Conservation (phyloP, 2,797 vertebrate genomes). For the Oreonectes daqikongensis region DNA sequence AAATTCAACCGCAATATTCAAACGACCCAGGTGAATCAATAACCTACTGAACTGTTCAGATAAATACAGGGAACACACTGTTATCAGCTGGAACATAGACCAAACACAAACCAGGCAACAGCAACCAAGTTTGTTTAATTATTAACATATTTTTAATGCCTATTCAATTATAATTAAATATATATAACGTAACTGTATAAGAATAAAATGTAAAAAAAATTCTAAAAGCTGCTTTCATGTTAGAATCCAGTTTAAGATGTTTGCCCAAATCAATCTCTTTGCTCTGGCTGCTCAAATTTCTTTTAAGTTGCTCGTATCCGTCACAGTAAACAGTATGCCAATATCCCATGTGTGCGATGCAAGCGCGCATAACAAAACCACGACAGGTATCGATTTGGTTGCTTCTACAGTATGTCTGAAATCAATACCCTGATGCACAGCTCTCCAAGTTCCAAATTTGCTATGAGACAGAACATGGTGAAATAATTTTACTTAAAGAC, state of each 20-base stretch:
- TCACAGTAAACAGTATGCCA: slow-evolving; percentile 3
- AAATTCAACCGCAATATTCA: slow-evolving; percentile 6
- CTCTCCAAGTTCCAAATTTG: neutral
- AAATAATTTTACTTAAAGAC: neutral
- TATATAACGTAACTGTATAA: neutral
- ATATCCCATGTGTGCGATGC: neutral
- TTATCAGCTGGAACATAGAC: slow-evolving; percentile 17
- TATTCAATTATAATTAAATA: neutral
- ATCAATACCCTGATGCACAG: neutral
- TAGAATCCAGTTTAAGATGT: neutral
- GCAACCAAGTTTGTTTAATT: neutral
- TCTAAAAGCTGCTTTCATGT: neutral
- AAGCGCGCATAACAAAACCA: slow-evolving; percentile 5
- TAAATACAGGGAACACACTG: neutral
- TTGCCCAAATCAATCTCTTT: neutral
- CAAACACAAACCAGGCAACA: neutral
- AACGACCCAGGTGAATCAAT: neutral
- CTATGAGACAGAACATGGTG: too few relatives aligned
- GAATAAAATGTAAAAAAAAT: neutral
- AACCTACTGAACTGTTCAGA: neutral
- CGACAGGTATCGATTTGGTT: neutral
- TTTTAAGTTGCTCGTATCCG: neutral
- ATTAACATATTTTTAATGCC: neutral
- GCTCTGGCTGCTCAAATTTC: neutral
- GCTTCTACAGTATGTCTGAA: neutral